Conservation (phyloP, 2,113 vertebrate species). For the Illadopsis cleaveri region DNA sequence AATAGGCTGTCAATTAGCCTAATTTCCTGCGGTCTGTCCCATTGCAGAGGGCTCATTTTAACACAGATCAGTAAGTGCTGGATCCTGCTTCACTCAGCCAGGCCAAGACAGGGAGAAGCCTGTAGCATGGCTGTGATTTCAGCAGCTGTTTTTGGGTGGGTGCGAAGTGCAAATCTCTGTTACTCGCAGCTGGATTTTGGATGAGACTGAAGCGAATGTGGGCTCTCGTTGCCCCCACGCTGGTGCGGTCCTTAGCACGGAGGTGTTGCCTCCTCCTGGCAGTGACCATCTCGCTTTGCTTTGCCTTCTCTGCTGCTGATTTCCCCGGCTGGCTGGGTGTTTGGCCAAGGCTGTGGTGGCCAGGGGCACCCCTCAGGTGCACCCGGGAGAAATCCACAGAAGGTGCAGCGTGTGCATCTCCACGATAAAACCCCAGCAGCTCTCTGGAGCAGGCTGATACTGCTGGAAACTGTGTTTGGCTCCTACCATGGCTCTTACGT, state of each 20-base stretch:
- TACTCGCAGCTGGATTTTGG: neutral
- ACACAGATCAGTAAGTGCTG: neutral
- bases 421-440: neutral
- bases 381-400: rapidly evolving
- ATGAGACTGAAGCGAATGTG: rapidly evolving
- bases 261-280: neutral
- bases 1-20: neutral
- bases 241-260: rapidly evolving
- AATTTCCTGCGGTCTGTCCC: neutral
- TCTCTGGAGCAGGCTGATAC: neutral
- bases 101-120: neutral
- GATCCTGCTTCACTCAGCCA: neutral
- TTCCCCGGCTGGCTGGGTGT: neutral
- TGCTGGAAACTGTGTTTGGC: neutral
- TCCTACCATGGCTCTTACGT: neutral
- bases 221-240: rapidly evolving
- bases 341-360: rapidly evolving
- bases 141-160: neutral
- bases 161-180: neutral
- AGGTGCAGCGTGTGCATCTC: rapidly evolving
- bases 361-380: neutral
- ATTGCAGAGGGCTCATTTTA: neutral
- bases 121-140: neutral
- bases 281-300: rapidly evolving
- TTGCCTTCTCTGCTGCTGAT: neutral